Evolutionary conservation across 2,888 invertebrate genomes (phyloP), one percentile per base, ranked within the genome.

Genomic region (Andrena bicolor): DNA sequence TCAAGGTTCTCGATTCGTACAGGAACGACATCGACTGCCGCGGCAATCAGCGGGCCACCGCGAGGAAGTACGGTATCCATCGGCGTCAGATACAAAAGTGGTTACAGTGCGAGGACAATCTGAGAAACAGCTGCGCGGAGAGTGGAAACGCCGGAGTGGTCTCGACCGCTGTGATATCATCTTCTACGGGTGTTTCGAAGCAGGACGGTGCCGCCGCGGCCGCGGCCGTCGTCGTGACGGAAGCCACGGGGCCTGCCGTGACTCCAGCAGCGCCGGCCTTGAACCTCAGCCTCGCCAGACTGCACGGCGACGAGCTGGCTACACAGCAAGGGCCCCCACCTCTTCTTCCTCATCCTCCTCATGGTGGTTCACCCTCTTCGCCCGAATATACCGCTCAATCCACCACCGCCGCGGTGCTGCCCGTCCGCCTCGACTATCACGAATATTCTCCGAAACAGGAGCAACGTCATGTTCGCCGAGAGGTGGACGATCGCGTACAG

Each of bases 41-140:
- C 91, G 98, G 98, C 69, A 98, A 98, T 94, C 98, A 98, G 94
- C 95, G 98, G 71, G 98, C 98, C 2, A 98, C 98, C 23, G 98
- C 98, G 81, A 96, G 98, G 91, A 98, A 98, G 94, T 98, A 98
- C 94, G 97, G 97, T 78, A 98, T 98, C 86, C 98, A 98, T 94
- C 95, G 98, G 77, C 96, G 98, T 79, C 98, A 98, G 94, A 98
- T 98, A 89, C 98, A 98, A 94, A 98, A 98, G 95, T 98, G 98
- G 98, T 94, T 98, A 86, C 98, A 98, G 94, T 97, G 97, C 91
- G 98, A 98, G 94, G 96, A 96, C 82, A 96, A 96, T 93, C 94
- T 98, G 85, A 95, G 97, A 90, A 97, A 96, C 82, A 96, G 96
- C 89, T 96, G 97, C 83, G 95, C 95, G 71, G 95, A 95, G 90